Percentiles rank a stretch among this genome's conserved stretches.
Conservation (phyloP, 23 tunicate species). For the Styela clava region DNA sequence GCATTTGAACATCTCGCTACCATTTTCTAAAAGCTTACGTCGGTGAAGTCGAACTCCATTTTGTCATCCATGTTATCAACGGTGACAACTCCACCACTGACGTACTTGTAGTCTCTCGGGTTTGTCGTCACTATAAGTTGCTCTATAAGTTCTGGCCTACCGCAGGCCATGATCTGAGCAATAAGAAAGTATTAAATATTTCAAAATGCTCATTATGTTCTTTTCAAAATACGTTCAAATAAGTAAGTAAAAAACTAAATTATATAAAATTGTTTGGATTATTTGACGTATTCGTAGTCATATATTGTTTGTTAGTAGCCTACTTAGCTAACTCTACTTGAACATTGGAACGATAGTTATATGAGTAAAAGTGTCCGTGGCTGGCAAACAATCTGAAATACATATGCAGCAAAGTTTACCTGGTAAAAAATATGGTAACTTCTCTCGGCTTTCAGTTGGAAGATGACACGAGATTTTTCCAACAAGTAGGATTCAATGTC, state of each 20-base stretch:
- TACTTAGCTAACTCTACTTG: too few relatives aligned
- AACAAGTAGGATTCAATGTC: slow-evolving; percentile 94
- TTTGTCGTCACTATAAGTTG: slow-evolving; percentile 57
- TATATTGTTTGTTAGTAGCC: too few relatives aligned
- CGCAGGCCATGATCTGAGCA: slow-evolving; percentile 67
- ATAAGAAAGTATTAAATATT: background rate
- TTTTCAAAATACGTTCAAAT: too few relatives aligned
- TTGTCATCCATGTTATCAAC: slow-evolving; percentile 94
- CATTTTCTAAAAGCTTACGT: too few relatives aligned
- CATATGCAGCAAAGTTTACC: too few relatives aligned
- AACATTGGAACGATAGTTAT: too few relatives aligned
- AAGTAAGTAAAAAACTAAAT: too few relatives aligned
- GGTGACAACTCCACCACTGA: slow-evolving; percentile 74
- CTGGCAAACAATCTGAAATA: too few relatives aligned
- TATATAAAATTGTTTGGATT: too few relatives aligned
- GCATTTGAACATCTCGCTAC: too few relatives aligned
- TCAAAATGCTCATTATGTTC: background rate
- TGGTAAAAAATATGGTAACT: slow-evolving; percentile 97
- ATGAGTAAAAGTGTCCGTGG: too few relatives aligned
- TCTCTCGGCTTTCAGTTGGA: slow-evolving; percentile 88
- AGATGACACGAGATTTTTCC: slow-evolving; percentile 93
- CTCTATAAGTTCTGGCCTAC: slow-evolving; percentile 41
- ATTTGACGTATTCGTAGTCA: too few relatives aligned
- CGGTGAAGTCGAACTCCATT: slow-evolving; percentile 74
- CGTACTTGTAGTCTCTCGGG: slow-evolving; percentile 75